Evolutionary conservation across 2,797 vertebrate genomes (phyloP), one percentile per base, ranked within the genome.

Genomic region (Capromys pilorides): DNA sequence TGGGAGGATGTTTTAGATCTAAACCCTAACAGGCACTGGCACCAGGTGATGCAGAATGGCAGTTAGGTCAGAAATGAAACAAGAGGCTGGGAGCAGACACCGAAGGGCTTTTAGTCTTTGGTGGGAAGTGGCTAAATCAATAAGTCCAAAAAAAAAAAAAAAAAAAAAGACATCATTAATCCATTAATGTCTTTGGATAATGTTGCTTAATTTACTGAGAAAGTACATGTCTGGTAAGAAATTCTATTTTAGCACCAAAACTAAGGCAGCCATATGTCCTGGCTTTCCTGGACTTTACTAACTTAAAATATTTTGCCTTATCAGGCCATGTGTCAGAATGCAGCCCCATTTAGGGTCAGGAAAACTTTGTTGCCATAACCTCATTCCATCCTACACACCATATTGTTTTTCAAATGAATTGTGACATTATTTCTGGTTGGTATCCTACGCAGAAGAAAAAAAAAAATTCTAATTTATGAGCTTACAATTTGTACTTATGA

Each of bases 251-350:
- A 94, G 91, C 41, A 90, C 22, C 67, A 75, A 93, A 88, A 82
- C 85, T 77, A 96, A 96, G 59, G 67, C 91, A 95, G 51, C 95
- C 97, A 97, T 97, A 95, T 97, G 97, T 95, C 87, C 39, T 90
- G n/a, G 36, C 54, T 91, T 97, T 77, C 66, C 79, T 69, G 41
- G 39, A 92, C 57, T 95, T 64, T 64, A 54, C 64, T 96, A 82
- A 95, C 93, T 86, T 96, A 93, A 97, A 97, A 97, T 97, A 95
- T 97, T 97, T 96, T 97, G 91, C 83, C 61, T 95, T 92, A 77
- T 69, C 79, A 95, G 83, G 87, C 79, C 51, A 75, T 90, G 87
- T 94, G 82, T 96, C 95, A 92, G 91, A 95, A 96, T 54, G 85
- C 81, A 96, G 59, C 11, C 51, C 75, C 86, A 59, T 49, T 93